Evolutionary conservation across 2,888 invertebrate genomes (phyloP), one percentile per base, ranked within the genome.

Genomic region (Muscina levida): DNA sequence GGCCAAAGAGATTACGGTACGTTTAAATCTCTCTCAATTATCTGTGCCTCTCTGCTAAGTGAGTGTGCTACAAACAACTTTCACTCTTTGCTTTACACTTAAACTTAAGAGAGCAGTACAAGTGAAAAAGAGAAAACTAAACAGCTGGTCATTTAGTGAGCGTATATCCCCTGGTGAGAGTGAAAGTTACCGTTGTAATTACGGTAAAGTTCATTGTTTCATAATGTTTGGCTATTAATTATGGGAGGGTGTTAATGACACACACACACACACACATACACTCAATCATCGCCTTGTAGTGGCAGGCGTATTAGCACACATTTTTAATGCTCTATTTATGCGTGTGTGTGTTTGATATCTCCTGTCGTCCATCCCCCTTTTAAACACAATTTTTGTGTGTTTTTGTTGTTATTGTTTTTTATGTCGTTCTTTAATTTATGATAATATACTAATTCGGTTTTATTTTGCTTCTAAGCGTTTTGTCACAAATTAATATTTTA

Each of bases 231-330:
- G 56, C 31, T 66, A 22, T 13, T 31, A 26, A 57, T 66, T 59
- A 62, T 62, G 66, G 53, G 46, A 70, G 70, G 70, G 57, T 77
- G 65, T 66, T 53, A 39, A 31, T 71, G n/a, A 39, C 11, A 31
- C 44, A 62, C 62, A 26, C 62, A 62, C 39, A 62, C 1, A 31
- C 62, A 62, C 22, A 22, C 62, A 42, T 42, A 62, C 39, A 42
- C 6, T 11, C 59, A 53, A n/a, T n/a, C n/a, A n/a, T n/a, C n/a
- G n/a, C n/a, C n/a, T n/a, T n/a, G n/a, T n/a, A n/a, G n/a, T n/a
- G n/a, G n/a, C n/a, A n/a, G n/a, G n/a, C n/a, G n/a, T n/a, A n/a
- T n/a, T n/a, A n/a, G n/a, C n/a, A n/a, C n/a, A n/a, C n/a, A n/a
- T n/a, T n/a, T n/a, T n/a, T n/a, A n/a, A n/a, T n/a, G n/a, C n/a